Base-by-base conservation (phyloP, 2,113 vertebrate genomes). In the Promerops cafer region DNA sequence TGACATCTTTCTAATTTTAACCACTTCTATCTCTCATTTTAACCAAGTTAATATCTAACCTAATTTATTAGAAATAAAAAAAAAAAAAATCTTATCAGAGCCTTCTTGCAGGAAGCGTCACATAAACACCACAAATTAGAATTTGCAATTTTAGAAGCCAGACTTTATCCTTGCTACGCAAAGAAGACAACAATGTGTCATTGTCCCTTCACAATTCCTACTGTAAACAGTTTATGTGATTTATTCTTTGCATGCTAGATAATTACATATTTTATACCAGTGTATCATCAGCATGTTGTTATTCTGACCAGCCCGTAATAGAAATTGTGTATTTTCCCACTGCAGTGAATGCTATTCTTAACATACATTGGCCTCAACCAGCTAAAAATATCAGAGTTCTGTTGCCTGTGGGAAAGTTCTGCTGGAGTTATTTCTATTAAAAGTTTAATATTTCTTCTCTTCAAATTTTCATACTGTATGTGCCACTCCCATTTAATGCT, bases 321-420 rank as follows among this genome's bases (percentile, higher is more conserved):
- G 97, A 96, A 97, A 96, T 92, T 57, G 89, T 96, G 91, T 76
- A 85, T 94, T 90, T 98, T 98, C 97, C 98, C 98, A 98, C 97
- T 97, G 95, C 94, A 95, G 10, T 20, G 60, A 96, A 92, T 88
- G 97, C 97, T 98, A 98, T 98, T 98, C 97, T 97, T 96, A 95
- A 97, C 97, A 95, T 72, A 96, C 90, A 69, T 83, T 57, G 53
- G 94, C 93, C 96, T 96, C 95, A 76, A 89, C 9, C 75, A 79
- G 96, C 98, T 98, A 98, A 98, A 98, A 98, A 98, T 98, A 98
- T 71, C 93, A 79, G 81, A 91, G 9, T 88, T 77, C 49, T 66
- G 71, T 37, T 90, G 96, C 94, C 97, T 98, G 98, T 98, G 98
- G 98, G 98, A 98, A 98, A 95, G 90, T 96, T 75, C 71, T 91